phyloP scores from a whole-genome alignment of 2,888 invertebrate genomes.

The Anodontia alba region DNA sequence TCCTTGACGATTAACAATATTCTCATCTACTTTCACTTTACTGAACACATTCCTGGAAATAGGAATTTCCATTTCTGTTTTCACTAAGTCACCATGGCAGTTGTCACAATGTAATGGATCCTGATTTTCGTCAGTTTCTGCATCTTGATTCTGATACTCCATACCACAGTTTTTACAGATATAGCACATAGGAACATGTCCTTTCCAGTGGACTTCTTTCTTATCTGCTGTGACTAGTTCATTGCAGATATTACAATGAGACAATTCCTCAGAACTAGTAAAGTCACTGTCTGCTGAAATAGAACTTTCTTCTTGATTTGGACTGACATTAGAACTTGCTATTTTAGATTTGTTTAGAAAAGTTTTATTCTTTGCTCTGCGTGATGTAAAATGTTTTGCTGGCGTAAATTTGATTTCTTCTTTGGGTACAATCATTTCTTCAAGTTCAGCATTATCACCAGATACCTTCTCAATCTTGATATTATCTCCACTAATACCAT shows the following conservation, averaged over 20 bases:
- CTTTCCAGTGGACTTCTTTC: conserved; percentile 66
- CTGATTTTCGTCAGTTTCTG: conserved; percentile 1
- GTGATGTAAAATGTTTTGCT: conserved; percentile 9
- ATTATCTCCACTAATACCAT: conserved; percentile 20
- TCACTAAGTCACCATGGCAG: conserved; percentile 39
- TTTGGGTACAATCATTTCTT: background rate
- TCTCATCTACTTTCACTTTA: background rate
- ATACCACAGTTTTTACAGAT: conserved; percentile 62
- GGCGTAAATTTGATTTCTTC: background rate
- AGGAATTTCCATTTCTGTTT: conserved; percentile 19
- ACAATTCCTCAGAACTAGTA: conserved; percentile 72
- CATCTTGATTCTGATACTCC: conserved; percentile 34
- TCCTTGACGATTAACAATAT: background rate
- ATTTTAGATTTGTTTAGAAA: conserved; percentile 13
- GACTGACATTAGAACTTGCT: background rate
- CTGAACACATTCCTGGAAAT: background rate
- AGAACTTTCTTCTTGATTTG: background rate
- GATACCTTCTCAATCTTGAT: background rate
- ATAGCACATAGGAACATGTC: conserved; percentile 58
- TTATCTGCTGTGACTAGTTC: conserved; percentile 72
- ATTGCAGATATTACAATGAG: conserved; percentile 76
- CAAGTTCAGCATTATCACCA: background rate
- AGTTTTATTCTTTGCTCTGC: conserved; percentile 20
- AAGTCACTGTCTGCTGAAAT: background rate
- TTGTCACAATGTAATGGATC: conserved; percentile 48